phyloP scores from a whole-genome alignment of 2,888 invertebrate species.

The Stratiomys singularior region DNA sequence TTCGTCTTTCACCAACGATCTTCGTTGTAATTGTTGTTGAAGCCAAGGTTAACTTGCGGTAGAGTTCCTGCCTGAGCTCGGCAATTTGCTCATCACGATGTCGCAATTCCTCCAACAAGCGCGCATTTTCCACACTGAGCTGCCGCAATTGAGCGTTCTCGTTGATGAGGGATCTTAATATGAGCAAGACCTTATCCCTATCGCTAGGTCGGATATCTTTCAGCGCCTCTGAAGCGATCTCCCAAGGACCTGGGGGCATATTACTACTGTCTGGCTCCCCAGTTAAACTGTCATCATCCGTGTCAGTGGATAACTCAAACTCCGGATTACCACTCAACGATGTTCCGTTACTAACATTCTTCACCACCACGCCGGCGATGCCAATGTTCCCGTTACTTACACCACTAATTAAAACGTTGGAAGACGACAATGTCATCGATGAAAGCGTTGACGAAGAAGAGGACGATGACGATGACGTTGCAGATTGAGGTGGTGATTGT shows the following conservation, averaged over 20 bases:
- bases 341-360: slow-evolving; percentile 49
- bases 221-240: slow-evolving; percentile 62
- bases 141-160: slow-evolving; percentile 63
- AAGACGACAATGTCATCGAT: slow-evolving; percentile 56
- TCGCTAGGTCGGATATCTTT: slow-evolving; percentile 63
- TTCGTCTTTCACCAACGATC: background rate
- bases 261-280: slow-evolving; percentile 66
- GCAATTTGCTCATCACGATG: slow-evolving; percentile 62
- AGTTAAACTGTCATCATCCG: slow-evolving; percentile 70
- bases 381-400: slow-evolving; percentile 37
- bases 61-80: slow-evolving; percentile 62
- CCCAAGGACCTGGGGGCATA: slow-evolving; percentile 62
- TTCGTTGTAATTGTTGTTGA: slow-evolving; percentile 34
- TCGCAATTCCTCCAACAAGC: slow-evolving; percentile 60
- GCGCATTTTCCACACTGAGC: slow-evolving; percentile 58
- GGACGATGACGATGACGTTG: slow-evolving; percentile 55
- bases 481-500: slow-evolving; percentile 54
- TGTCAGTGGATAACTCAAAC: slow-evolving; percentile 77
- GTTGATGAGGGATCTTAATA: slow-evolving; percentile 60
- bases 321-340: slow-evolving; percentile 67
- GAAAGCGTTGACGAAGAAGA: slow-evolving; percentile 50
- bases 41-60: slow-evolving; percentile 52
- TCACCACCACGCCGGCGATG: slow-evolving; percentile 48
- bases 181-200: slow-evolving; percentile 62
- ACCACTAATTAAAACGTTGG: slow-evolving; percentile 51